phyloP scores from a whole-genome alignment of 2,797 vertebrate genomes.

The Hippoglossus hippoglossus region DNA sequence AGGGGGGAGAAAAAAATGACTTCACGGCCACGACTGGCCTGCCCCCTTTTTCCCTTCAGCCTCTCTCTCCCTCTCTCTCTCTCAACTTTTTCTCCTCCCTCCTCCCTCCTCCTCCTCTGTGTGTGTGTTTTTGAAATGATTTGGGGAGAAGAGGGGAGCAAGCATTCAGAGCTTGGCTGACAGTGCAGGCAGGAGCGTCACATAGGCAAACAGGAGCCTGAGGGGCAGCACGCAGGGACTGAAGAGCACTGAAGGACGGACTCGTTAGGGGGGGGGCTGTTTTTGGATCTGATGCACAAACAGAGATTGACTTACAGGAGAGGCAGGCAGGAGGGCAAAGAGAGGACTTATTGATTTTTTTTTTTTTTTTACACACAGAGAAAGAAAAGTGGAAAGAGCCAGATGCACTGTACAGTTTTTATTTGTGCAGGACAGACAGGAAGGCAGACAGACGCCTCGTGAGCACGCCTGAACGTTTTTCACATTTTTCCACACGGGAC shows the following conservation, averaged over 20 bases:
- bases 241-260: slow-evolving; percentile 58
- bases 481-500: slow-evolving; percentile 46
- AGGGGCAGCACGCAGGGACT: slow-evolving; percentile 61
- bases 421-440: slow-evolving; percentile 40
- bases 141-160: slow-evolving; percentile 80
- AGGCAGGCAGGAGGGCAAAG: slow-evolving; percentile 30
- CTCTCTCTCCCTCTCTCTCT: slow-evolving; percentile 72
- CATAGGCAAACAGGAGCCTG: slow-evolving; percentile 68
- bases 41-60: slow-evolving; percentile 82
- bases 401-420: slow-evolving; percentile 29
- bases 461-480: slow-evolving; percentile 16
- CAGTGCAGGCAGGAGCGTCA: slow-evolving; percentile 81
- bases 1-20: slow-evolving; percentile 76
- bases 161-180: slow-evolving; percentile 79
- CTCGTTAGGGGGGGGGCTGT: not conserved
- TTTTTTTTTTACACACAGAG: not conserved
- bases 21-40: slow-evolving; percentile 80
- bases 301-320: slow-evolving; percentile 47
- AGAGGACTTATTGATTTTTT: slow-evolving; percentile 32
- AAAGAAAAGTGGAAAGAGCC: slow-evolving; percentile 11
- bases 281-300: slow-evolving; percentile 64
- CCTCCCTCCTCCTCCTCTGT: slow-evolving; percentile 59
- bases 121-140: slow-evolving; percentile 78
- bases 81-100: slow-evolving; percentile 70
- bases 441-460: slow-evolving; percentile 27